Evolutionary conservation across 2,888 invertebrate species (phyloP).

Genomic region (Cheiracanthium punctorium): DNA sequence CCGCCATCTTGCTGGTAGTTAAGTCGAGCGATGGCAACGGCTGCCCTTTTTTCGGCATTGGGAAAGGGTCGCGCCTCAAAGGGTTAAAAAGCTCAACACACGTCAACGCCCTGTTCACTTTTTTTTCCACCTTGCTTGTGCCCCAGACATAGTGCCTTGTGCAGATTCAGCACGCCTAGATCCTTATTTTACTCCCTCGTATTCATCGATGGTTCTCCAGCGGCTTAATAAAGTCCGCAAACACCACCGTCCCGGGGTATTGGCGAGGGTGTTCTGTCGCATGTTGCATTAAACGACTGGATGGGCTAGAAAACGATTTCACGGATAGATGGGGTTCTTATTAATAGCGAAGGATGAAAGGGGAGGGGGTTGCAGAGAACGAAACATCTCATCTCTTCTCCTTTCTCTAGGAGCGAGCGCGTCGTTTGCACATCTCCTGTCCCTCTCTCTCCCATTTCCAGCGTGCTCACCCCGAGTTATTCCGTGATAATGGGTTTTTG

Average conservation of each 20-base stretch:
- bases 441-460: background rate
- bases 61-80: too few species aligned
- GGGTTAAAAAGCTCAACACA: too few species aligned
- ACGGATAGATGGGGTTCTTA: conserved; percentile 59
- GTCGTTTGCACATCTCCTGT: background rate
- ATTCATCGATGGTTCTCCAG: background rate
- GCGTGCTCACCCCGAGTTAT: background rate
- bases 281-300: background rate
- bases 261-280: background rate
- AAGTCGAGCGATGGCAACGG: too few species aligned
- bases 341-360: conserved; percentile 33
- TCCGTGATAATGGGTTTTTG: background rate
- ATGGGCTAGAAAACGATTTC: conserved; percentile 56
- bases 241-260: background rate
- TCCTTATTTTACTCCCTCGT: background rate
- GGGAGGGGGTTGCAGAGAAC: too few species aligned
- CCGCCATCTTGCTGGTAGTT: too few species aligned
- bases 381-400: background rate
- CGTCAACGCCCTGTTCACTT: too few species aligned
- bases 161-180: background rate
- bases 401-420: background rate
- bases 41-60: too few species aligned
- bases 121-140: too few species aligned
- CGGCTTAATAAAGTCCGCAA: background rate
- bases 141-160: background rate